phyloP scores from a whole-genome alignment of 37 sponge, comb jelly and placozoan species.

The Beroe ovata region DNA sequence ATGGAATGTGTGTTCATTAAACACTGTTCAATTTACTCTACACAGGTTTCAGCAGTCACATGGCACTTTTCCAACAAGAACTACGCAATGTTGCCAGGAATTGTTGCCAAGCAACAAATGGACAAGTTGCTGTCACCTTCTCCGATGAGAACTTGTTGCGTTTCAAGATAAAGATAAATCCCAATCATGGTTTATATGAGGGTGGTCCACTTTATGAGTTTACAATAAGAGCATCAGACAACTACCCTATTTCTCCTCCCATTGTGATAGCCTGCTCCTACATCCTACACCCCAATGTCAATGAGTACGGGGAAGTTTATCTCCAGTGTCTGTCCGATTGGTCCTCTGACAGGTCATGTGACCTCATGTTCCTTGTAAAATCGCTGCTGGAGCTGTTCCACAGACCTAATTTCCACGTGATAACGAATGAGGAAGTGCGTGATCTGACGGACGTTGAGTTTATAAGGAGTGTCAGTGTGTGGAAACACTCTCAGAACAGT shows the following conservation, averaged over 20 bases:
- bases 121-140: slow-evolving; percentile 25
- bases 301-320: slow-evolving; percentile 52
- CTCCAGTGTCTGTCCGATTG: neutral
- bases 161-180: slow-evolving; percentile 19
- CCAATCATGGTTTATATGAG: slow-evolving; percentile 2
- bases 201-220: slow-evolving; percentile 50
- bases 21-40: no score
- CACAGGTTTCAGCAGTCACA: no score
- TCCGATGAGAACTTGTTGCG: slow-evolving; percentile 21
- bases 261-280: slow-evolving; percentile 25
- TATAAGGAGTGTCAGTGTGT: slow-evolving; percentile 5
- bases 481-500: neutral
- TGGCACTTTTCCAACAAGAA: slow-evolving; percentile 35
- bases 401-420: neutral
- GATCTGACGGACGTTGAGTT: slow-evolving; percentile 49
- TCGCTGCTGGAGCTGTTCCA: slow-evolving; percentile 50
- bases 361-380: neutral
- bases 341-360: neutral
- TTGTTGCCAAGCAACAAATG: slow-evolving; percentile 25
- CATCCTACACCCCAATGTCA: slow-evolving; percentile 64
- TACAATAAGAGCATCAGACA: slow-evolving; percentile 42
- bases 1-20: no score
- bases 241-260: slow-evolving; percentile 58
- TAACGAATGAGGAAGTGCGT: slow-evolving; percentile 29
- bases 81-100: slow-evolving; percentile 7